These are phyloP conservation scores for Chelonus insularis DNA, from an alignment of 1,140 invertebrate genomes.

Conservation along the genomic window DNA sequence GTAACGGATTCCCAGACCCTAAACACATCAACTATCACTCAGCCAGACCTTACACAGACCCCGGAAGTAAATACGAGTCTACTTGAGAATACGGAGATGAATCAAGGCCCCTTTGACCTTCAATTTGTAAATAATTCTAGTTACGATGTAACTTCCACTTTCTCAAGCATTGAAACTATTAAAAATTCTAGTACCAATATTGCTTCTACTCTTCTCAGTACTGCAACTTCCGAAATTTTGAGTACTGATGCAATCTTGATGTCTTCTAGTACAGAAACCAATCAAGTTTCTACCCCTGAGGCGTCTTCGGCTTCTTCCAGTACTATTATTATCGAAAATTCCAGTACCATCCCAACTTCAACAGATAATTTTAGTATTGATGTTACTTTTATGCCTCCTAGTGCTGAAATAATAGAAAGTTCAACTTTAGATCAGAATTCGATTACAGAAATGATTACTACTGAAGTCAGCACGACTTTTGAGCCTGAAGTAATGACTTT, in stretches of 20 bases:
- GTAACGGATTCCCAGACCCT: slow-evolving; percentile 36
- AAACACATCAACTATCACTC: slow-evolving; percentile 31
- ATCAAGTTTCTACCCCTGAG: slow-evolving; percentile 9
- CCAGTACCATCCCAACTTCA: no score
- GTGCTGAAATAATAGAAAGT: neutral
- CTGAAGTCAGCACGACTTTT: slow-evolving; percentile 17
- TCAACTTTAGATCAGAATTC: slow-evolving; percentile 9
- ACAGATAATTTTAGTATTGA: no score
- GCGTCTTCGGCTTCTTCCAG: neutral
- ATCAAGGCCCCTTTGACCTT: neutral
- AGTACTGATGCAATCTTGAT: slow-evolving; percentile 1
- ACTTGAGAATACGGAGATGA: slow-evolving; percentile 23
- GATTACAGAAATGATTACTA: neutral
- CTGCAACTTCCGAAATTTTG: neutral
- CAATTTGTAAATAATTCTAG: neutral
- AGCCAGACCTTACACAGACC: slow-evolving; percentile 33
- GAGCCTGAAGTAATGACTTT: slow-evolving; percentile 9
- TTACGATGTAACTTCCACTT: neutral
- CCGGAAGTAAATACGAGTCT: slow-evolving; percentile 24
- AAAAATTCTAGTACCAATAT: no score
- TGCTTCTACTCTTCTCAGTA: no score
- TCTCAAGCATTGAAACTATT: neutral
- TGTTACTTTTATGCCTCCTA: neutral
- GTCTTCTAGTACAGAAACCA: neutral
- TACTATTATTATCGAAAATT: no score